Base-by-base conservation (phyloP, 2,888 invertebrate genomes). In the Aphrophora alni region DNA sequence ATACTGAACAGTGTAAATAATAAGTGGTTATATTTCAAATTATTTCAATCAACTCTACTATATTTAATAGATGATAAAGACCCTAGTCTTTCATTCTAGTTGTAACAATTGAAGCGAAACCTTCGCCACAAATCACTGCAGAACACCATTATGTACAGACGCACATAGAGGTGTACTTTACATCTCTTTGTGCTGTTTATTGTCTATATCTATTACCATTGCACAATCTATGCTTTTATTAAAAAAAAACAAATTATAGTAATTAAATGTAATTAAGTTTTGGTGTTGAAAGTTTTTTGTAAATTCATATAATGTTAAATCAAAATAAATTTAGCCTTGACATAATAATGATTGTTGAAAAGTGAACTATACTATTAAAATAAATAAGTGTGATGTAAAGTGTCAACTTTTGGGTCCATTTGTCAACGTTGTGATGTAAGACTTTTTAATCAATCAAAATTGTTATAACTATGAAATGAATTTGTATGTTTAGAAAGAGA, bases 121-220 rank as follows among this genome's bases (percentile, higher is more conserved):
- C 21, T 59, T 59, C 59, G 59, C 59, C 5, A 59, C n/a, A 24
- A 51, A 74, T 79, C 78, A 79, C 78, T 79, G 78, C 78, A 79
- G 78, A 79, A 79, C 78, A 79, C 78, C 78, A 79, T 44, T 28
- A 14, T 79, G 78, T 79, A 79, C 78, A 79, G 78, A 17, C 26
- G 26, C 44, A 21, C 59, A 21, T 21, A 21, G 59, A 59, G 59
- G 59, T 59, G 78, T 70, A 73, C 44, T 72, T n/a, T 33, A 8
- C 51, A 71, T 74, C 26, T 38, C 27, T 74, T 79, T 68, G 72
- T 21, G 59, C 44, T 59, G 3, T 33, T 44, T 59, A 21, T 59
- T 59, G 59, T 59, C 59, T 59, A 59, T 59, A 5, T 59, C 5
- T 59, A 4, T 59, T 12, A 12, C 44, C 59, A 59, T 59, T 59